A percentile compares a stretch with the other conserved stretches of the same genome.
These are phyloP conservation scores for Odontocerum albicorne DNA, from an alignment of 2,888 invertebrate genomes.

Conservation along the genomic window DNA sequence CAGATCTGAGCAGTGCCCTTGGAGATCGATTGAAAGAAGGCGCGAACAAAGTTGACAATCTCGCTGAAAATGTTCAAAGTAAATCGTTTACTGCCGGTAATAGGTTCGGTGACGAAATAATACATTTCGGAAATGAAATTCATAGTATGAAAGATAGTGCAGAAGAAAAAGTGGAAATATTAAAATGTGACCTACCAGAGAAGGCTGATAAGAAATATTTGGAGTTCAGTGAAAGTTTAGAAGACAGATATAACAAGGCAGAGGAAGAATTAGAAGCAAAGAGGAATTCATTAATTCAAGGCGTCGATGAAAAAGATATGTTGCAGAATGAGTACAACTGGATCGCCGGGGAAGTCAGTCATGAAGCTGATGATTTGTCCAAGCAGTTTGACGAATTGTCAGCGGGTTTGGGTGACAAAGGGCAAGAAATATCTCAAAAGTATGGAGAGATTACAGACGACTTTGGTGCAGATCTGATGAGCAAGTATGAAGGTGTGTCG, in stretches of 20 bases:
- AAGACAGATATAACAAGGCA: constrained; percentile 19
- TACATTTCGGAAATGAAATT: constrained; percentile 51
- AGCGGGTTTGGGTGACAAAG: background rate
- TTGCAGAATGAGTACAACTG: constrained; percentile 9
- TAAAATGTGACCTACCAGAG: constrained; percentile 32
- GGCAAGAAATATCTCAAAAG: background rate
- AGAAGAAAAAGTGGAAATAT: constrained; percentile 46
- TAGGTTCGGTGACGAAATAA: constrained; percentile 11
- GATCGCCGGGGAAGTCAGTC: constrained; percentile 2
- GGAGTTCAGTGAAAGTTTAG: constrained; percentile 20
- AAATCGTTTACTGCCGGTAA: constrained; percentile 8
- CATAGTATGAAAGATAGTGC: constrained; percentile 54
- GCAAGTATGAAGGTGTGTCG: constrained; percentile 17
- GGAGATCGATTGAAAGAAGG: constrained; percentile 41
- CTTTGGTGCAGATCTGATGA: constrained; percentile 9
- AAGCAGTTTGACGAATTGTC: constrained; percentile 12
- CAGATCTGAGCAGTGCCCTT: constrained; percentile 47
- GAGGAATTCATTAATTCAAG: constrained; percentile 7
- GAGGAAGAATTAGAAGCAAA: constrained; percentile 10
- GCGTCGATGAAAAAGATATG: constrained; percentile 11
- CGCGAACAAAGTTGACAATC: constrained; percentile 14
- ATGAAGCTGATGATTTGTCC: constrained; percentile 2
- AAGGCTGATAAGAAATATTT: constrained; percentile 25
- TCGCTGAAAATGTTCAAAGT: constrained; percentile 11
- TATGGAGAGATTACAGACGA: constrained; percentile 13